phyloP scores from a whole-genome alignment of 2,113 vertebrate species.

The Pollimyrus isidori region DNA sequence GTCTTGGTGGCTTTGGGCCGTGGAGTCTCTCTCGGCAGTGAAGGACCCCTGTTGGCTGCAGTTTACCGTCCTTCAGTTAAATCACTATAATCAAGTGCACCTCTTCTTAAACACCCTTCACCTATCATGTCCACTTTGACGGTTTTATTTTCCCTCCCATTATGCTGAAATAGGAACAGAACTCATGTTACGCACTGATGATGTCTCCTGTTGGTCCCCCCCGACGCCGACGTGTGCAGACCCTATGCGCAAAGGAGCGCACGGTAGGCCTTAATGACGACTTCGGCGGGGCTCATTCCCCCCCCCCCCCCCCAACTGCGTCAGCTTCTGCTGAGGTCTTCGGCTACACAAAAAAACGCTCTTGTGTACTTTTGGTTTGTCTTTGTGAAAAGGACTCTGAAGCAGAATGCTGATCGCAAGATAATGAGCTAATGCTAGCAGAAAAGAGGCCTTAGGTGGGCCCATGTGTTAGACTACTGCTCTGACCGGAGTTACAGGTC shows the following conservation, averaged over 20 bases:
- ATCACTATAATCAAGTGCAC: conserved; percentile 33
- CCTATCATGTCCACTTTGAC: conserved; percentile 13
- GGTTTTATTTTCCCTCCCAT: neutral
- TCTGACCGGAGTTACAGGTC: neutral
- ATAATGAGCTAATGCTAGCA: neutral
- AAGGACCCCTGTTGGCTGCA: conserved; percentile 1
- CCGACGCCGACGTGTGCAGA: neutral
- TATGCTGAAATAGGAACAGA: conserved; percentile 28
- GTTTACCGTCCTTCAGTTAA: conserved; percentile 31
- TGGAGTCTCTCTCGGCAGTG: neutral
- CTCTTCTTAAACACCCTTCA: conserved; percentile 25
- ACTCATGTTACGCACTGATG: conserved; percentile 29
- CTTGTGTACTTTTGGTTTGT: neutral
- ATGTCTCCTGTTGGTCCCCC: conserved; percentile 14
- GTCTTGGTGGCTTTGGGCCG: neutral
- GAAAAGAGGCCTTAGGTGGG: neutral
- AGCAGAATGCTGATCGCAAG: neutral
- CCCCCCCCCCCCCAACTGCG: neutral
- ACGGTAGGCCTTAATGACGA: neutral
- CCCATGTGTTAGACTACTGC: neutral
- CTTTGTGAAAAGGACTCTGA: neutral
- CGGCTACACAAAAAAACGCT: neutral
- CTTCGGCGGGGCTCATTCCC: neutral
- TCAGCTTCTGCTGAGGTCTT: neutral
- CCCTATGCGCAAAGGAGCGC: neutral